A percentile compares a stretch with the other conserved stretches of the same genome.
Evolutionary conservation across 2,113 vertebrate species (phyloP).

Genomic region (Picathartes gymnocephalus): DNA sequence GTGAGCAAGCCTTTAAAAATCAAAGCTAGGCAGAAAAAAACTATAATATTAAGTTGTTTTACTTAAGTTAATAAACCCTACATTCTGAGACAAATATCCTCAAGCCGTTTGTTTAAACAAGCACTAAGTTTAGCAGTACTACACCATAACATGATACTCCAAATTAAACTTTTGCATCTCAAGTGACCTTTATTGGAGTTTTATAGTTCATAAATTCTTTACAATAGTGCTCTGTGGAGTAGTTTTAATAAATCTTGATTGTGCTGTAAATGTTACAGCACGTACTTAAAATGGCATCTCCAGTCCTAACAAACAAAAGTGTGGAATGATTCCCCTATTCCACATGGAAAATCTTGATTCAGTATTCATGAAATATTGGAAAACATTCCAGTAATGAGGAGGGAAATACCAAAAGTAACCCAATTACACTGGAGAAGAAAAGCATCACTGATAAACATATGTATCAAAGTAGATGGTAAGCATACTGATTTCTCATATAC

Average conservation of each 20-base stretch:
- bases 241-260: constrained; percentile 76
- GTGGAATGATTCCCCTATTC: neutral
- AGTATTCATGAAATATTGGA: constrained; percentile 18
- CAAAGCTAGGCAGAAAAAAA: constrained; percentile 12
- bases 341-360: neutral
- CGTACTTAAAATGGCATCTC: constrained; percentile 57
- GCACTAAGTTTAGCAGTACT: constrained; percentile 52
- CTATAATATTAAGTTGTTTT: constrained; percentile 45
- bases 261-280: constrained; percentile 62
- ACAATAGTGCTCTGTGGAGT: constrained; percentile 63
- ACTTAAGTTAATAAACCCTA: constrained; percentile 56
- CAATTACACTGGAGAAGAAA: neutral
- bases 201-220: constrained; percentile 78
- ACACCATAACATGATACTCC: constrained; percentile 68
- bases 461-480: neutral
- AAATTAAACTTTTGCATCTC: constrained; percentile 78
- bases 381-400: neutral
- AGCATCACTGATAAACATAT: neutral
- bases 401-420: neutral
- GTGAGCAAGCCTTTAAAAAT: neutral
- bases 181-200: constrained; percentile 72
- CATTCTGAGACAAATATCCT: constrained; percentile 67
- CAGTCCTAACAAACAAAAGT: constrained; percentile 44
- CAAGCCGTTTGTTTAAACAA: constrained; percentile 72
- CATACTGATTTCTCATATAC: neutral